Percentiles rank a stretch among this genome's conserved stretches.
Conservation (phyloP, 1,140 invertebrate species). For the Ceratina calcarata region DNA sequence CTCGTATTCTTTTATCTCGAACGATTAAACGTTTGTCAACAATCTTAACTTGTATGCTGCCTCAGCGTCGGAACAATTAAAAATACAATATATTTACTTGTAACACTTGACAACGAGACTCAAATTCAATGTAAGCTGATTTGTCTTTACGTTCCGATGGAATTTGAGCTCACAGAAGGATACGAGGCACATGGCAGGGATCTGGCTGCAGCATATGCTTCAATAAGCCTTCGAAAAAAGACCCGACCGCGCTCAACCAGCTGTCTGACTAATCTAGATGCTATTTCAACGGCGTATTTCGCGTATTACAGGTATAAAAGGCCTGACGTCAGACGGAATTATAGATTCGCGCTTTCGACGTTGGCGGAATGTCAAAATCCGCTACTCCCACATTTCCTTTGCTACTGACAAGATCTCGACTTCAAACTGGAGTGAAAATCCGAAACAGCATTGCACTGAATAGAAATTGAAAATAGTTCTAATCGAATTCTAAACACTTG, state of each 20-base stretch:
- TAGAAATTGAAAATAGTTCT: background rate
- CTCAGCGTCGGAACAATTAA: too few species aligned
- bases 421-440: too few species aligned
- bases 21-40: too few species aligned
- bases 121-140: too few species aligned
- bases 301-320: background rate
- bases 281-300: constrained; percentile 38
- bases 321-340: background rate
- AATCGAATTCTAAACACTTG: too few species aligned
- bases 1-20: too few species aligned
- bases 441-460: too few species aligned
- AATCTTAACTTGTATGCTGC: too few species aligned
- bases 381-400: background rate
- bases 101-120: too few species aligned
- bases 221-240: constrained; percentile 51
- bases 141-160: too few species aligned
- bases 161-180: constrained; percentile 21
- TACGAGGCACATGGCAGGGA: constrained; percentile 45
- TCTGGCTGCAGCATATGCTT: constrained; percentile 51
- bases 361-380: constrained; percentile 25
- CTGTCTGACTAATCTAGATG: constrained; percentile 26
- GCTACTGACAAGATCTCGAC: background rate
- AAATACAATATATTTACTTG: too few species aligned
- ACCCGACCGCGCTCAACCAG: constrained; percentile 25
- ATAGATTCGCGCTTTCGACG: constrained; percentile 1